phyloP scores from a whole-genome alignment of 1,140 invertebrate genomes.

The Magallana ariakensis region DNA sequence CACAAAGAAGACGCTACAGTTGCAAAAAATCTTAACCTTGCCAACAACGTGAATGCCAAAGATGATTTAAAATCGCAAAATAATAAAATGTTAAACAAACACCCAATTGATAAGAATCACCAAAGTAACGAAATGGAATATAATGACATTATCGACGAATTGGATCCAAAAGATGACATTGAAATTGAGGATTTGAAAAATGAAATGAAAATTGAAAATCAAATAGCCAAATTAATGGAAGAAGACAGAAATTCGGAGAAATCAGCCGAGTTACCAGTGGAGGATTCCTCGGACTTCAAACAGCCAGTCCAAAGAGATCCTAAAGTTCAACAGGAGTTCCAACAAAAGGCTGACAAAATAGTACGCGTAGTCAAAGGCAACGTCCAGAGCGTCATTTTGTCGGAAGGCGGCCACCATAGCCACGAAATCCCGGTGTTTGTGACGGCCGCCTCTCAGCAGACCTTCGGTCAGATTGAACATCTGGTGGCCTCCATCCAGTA shows the following conservation, averaged over 20 bases:
- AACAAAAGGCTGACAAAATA: background rate
- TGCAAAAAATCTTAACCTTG: background rate
- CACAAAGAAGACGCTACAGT: background rate
- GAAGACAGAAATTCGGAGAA: slow-evolving; percentile 35
- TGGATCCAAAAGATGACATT: background rate
- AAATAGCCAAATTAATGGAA: slow-evolving; percentile 47
- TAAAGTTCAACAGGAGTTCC: background rate
- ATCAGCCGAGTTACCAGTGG: background rate
- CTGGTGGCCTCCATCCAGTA: slow-evolving; percentile 44
- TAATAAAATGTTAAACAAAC: background rate
- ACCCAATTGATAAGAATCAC: background rate
- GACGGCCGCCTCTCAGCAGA: slow-evolving; percentile 35
- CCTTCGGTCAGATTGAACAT: slow-evolving; percentile 35
- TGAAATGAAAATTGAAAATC: slow-evolving; percentile 42
- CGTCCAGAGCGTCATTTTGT: background rate
- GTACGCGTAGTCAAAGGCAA: background rate
- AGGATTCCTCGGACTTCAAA: background rate
- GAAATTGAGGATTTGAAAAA: slow-evolving; percentile 40
- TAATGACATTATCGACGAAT: background rate
- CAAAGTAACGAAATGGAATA: slow-evolving; percentile 10
- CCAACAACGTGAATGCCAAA: no score
- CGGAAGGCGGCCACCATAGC: slow-evolving; percentile 6
- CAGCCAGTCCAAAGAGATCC: background rate
- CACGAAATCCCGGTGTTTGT: slow-evolving; percentile 46
- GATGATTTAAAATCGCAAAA: no score